A percentile compares a stretch with the other conserved stretches of the same genome.
Evolutionary conservation across 2,888 invertebrate genomes (phyloP).

Genomic region (Pyrrhia umbra): DNA sequence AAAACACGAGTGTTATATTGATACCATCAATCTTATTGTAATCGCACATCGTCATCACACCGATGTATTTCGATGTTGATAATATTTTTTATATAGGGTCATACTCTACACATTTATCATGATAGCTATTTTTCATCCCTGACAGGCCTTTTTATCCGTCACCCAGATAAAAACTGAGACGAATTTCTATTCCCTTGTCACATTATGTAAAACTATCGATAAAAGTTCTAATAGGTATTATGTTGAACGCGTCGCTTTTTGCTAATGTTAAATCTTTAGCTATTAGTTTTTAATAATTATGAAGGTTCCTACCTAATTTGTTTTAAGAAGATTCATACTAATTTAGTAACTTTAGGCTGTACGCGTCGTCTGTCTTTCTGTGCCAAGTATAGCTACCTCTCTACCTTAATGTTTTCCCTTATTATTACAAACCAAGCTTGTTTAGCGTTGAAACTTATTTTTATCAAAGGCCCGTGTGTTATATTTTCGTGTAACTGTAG

Average conservation of each 20-base stretch:
- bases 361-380: too few relatives aligned
- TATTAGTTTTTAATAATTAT: too few relatives aligned
- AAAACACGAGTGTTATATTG: neutral
- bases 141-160: conserved; percentile 49
- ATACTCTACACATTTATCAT: conserved; percentile 46
- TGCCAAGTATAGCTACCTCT: too few relatives aligned
- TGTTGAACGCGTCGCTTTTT: too few relatives aligned
- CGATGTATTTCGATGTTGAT: conserved; percentile 17
- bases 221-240: too few relatives aligned
- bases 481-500: neutral
- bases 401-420: neutral
- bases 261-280: too few relatives aligned
- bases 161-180: conserved; percentile 47
- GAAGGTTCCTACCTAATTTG: too few relatives aligned
- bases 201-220: conserved; percentile 42
- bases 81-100: conserved; percentile 38
- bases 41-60: conserved; percentile 25
- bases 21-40: conserved; percentile 34
- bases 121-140: conserved; percentile 45
- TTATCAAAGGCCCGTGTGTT: neutral
- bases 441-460: conserved; percentile 11
- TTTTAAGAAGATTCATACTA: too few relatives aligned
- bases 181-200: conserved; percentile 48
- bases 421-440: neutral
- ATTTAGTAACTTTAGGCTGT: too few relatives aligned